phyloP scores from a whole-genome alignment of 1,140 invertebrate genomes.

The Sinella curviseta region DNA sequence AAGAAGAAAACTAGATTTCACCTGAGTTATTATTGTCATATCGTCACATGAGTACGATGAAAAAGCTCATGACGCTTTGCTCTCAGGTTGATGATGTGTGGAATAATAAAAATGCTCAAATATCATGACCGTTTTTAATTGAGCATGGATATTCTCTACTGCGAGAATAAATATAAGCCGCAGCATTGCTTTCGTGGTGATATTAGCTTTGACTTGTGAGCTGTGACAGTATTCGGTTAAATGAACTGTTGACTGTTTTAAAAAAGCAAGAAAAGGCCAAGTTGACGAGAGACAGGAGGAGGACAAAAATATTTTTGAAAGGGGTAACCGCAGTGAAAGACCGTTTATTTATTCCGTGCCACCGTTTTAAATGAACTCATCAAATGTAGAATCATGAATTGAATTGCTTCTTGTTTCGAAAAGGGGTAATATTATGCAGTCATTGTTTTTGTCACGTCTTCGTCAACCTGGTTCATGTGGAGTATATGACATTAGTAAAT shows the following conservation, averaged over 20 bases:
- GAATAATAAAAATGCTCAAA: neutral
- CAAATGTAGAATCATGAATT: slow-evolving; percentile 13
- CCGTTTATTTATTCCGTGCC: neutral
- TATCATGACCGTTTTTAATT: too few species aligned
- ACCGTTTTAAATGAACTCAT: slow-evolving; percentile 23
- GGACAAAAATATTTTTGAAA: neutral
- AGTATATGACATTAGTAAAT: neutral
- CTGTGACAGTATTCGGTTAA: too few species aligned
- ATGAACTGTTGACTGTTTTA: too few species aligned
- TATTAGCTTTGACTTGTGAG: too few species aligned
- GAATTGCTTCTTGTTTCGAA: neutral
- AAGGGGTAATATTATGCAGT: neutral
- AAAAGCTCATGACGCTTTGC: neutral
- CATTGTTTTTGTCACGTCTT: slow-evolving; percentile 24
- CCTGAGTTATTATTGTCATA: slow-evolving; percentile 2
- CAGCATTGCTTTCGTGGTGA: too few species aligned
- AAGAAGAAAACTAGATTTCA: neutral
- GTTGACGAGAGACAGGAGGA: neutral
- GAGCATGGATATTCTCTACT: too few species aligned
- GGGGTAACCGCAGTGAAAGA: too few species aligned
- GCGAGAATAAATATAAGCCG: too few species aligned
- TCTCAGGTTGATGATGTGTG: neutral
- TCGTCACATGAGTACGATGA: neutral
- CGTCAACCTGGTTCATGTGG: neutral
- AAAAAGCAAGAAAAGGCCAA: too few species aligned